Evolutionary conservation across 2,113 vertebrate genomes (phyloP).

Genomic region (Oxyruncus cristatus): DNA sequence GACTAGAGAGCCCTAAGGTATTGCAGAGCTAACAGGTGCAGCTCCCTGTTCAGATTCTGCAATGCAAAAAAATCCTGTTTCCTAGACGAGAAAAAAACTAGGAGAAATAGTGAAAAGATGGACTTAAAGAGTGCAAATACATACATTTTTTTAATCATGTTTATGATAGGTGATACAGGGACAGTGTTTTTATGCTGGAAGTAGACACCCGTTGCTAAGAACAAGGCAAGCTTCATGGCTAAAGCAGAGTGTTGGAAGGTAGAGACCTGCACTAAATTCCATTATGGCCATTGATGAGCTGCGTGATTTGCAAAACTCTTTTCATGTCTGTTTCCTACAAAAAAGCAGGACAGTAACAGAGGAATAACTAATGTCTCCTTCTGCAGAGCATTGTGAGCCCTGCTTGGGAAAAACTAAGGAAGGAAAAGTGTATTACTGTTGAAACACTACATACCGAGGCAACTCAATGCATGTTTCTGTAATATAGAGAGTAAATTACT

Average conservation of each 20-base stretch:
- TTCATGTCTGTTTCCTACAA: not conserved
- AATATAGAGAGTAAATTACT: not conserved
- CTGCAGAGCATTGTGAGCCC: not conserved
- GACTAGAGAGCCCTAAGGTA: constrained; percentile 26
- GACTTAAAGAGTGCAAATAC: not conserved
- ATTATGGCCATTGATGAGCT: not conserved
- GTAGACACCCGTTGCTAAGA: not conserved
- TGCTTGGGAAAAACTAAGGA: not conserved
- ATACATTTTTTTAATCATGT: not conserved
- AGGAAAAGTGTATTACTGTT: not conserved
- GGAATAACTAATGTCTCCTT: not conserved
- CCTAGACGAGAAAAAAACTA: not conserved
- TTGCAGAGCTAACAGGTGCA: not conserved
- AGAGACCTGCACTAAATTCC: not conserved
- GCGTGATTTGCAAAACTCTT: not conserved
- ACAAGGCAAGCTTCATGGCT: not conserved
- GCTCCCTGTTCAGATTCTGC: not conserved
- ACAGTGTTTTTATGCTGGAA: not conserved
- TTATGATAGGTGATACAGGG: not conserved
- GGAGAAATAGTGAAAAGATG: not conserved
- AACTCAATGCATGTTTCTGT: not conserved
- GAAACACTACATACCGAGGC: not conserved
- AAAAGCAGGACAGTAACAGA: not conserved
- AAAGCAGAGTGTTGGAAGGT: not conserved
- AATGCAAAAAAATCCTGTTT: not conserved